phyloP scores from a whole-genome alignment of 1,140 invertebrate genomes.

The Colletes latitarsis region DNA sequence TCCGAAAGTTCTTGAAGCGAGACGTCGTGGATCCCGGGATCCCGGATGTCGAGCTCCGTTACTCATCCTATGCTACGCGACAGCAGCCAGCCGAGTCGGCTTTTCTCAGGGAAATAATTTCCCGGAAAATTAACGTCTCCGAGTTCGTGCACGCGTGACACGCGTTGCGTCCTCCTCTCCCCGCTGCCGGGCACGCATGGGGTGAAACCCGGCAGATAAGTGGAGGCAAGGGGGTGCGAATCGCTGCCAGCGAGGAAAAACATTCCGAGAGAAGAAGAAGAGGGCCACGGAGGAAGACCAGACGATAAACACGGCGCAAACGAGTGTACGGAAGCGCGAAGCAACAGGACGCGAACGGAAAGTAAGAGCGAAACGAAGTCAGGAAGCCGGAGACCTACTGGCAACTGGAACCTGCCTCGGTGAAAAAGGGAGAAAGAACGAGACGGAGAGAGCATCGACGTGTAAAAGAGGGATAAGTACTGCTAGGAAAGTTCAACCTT shows the following conservation, averaged over 20 bases:
- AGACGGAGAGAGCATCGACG: conserved; percentile 28
- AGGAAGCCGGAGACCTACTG: conserved; percentile 53
- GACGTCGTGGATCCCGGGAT: too few relatives aligned
- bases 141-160: conserved; percentile 48
- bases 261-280: conserved; percentile 49
- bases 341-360: conserved; percentile 46
- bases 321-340: conserved; percentile 40
- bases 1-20: too few relatives aligned
- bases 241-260: conserved; percentile 28
- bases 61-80: conserved; percentile 7
- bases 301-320: conserved; percentile 35
- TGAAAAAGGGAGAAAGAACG: conserved; percentile 52
- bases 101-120: conserved; percentile 63
- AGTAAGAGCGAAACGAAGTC: conserved; percentile 58
- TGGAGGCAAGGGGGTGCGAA: conserved; percentile 17
- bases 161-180: conserved; percentile 28
- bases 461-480: not conserved
- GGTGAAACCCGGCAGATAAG: conserved; percentile 40
- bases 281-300: conserved; percentile 37
- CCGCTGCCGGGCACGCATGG: conserved; percentile 30
- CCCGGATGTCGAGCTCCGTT: not conserved
- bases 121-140: conserved; percentile 64
- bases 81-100: conserved; percentile 12
- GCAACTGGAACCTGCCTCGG: conserved; percentile 38
- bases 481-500: not conserved